phyloP scores from a whole-genome alignment of 92 coral and sea anemone species.

The Palythoa caribaeorum region DNA sequence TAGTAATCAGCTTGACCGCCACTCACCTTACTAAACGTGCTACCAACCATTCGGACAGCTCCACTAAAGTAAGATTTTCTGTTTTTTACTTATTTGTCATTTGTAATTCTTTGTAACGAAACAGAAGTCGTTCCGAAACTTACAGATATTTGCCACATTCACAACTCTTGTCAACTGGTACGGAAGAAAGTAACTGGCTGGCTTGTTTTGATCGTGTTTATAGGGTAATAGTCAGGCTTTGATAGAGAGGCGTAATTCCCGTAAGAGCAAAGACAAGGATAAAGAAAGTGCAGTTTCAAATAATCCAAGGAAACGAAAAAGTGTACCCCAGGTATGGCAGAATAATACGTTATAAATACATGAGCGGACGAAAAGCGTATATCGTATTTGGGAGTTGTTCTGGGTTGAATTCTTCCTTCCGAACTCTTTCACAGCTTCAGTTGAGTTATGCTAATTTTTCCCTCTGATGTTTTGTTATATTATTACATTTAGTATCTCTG shows the following conservation, averaged over 20 bases:
- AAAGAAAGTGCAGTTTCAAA: constrained; percentile 18
- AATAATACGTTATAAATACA: not conserved
- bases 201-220: constrained; percentile 33
- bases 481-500: not conserved
- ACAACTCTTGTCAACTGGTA: not conserved
- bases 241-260: constrained; percentile 45
- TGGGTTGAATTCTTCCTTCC: not conserved
- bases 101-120: not conserved
- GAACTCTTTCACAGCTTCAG: not conserved
- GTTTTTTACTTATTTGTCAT: not conserved
- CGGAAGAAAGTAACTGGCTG: not conserved
- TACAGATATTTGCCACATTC: not conserved
- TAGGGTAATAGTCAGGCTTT: constrained; percentile 29
- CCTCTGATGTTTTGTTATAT: not conserved
- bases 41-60: constrained; percentile 80
- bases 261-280: constrained; percentile 34
- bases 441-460: not conserved
- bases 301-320: constrained; percentile 40
- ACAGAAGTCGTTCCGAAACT: not conserved
- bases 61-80: constrained; percentile 77
- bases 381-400: constrained; percentile 17
- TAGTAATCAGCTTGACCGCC: constrained; percentile 97
- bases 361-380: not conserved
- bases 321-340: constrained; percentile 28
- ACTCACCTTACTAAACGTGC: constrained; percentile 99